These are phyloP conservation scores for Poeciliopsis paucimaculata DNA, from an alignment of 2,797 vertebrate species.

Conservation along the genomic window DNA sequence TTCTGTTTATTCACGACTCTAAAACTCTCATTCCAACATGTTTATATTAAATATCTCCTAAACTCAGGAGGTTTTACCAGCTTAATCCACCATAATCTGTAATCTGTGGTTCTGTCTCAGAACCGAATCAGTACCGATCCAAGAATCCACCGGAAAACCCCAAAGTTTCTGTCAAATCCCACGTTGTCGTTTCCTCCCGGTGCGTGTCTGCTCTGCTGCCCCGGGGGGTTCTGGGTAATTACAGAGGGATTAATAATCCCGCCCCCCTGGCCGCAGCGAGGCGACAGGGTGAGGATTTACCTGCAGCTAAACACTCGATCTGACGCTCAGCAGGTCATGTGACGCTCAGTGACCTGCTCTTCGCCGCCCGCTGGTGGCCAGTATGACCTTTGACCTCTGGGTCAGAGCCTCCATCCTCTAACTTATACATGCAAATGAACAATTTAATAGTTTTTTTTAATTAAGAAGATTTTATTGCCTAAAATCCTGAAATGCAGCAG, in stretches of 20 bases:
- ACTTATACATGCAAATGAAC: too few relatives aligned
- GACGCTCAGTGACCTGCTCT: too few relatives aligned
- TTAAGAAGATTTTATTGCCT: too few relatives aligned
- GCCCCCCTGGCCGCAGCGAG: background rate
- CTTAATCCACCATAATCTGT: background rate
- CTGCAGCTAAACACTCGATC: background rate
- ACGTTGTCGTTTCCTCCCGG: background rate
- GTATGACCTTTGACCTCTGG: too few relatives aligned
- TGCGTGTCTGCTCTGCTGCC: background rate
- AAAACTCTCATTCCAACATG: too few relatives aligned
- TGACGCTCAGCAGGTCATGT: too few relatives aligned
- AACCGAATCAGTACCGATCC: background rate
- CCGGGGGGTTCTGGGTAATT: slow-evolving; percentile 36
- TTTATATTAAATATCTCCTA: too few relatives aligned
- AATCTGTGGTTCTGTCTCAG: background rate
- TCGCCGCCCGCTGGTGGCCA: too few relatives aligned
- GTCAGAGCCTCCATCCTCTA: too few relatives aligned
- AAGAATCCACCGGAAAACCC: slow-evolving; percentile 5
- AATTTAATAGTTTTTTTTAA: too few relatives aligned
- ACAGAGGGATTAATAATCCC: slow-evolving; percentile 46
- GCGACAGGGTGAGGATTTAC: background rate
- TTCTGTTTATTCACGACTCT: too few relatives aligned
- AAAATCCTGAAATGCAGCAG: too few relatives aligned
- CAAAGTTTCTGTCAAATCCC: background rate
- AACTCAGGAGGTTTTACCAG: background rate